Base-by-base conservation (phyloP, 2,797 vertebrate genomes). In the Squalus acanthias region DNA sequence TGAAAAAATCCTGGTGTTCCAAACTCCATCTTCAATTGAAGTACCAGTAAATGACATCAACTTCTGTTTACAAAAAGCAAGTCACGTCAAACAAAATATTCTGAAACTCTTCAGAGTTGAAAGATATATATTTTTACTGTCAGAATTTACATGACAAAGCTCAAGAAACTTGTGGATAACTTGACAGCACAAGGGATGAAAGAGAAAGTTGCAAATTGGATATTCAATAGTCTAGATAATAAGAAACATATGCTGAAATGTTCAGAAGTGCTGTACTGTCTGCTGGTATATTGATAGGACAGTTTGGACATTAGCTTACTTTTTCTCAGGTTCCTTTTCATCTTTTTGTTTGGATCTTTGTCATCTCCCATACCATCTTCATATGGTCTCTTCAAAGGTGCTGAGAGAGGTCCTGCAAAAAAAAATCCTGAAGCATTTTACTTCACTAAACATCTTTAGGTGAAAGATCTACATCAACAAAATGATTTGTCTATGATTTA, bases 301-400 rank as follows among this genome's bases (percentile, higher is more conserved):
- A 76, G 26, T n/a, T n/a, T 76, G 17, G 29, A 76, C 13, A 76
- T 76, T 60, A 57, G 97, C 97, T 98, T 97, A 99, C 99, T 99
- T 99, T 99, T 99, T 97, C 99, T 98, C 97, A 99, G 98, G 97
- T 99, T 99, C 97, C 99, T 98, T 97, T 99, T 99, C 99, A 99
- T 99, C 97, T 99, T 99, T 97, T 99, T 99, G 97, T 99, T 99
- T 97, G 99, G 98, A 97, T 99, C 99, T 97, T 99, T 99, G 97
- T 99, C 99, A 53, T 99, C 99, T 97, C 98, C 98, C 0, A 98
- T 97, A 96, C 98, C 98, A 67, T 99, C 99, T 97, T 99, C 99
- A 96, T 99, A 99, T 0, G 99, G 99, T 97, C 99, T 99, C 98
- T 99, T 99, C 88, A 99, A 97, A 97, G 98, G 98, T 96, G 98